Conservation (phyloP, 1,140 invertebrate species). For the Anastrepha ludens region DNA sequence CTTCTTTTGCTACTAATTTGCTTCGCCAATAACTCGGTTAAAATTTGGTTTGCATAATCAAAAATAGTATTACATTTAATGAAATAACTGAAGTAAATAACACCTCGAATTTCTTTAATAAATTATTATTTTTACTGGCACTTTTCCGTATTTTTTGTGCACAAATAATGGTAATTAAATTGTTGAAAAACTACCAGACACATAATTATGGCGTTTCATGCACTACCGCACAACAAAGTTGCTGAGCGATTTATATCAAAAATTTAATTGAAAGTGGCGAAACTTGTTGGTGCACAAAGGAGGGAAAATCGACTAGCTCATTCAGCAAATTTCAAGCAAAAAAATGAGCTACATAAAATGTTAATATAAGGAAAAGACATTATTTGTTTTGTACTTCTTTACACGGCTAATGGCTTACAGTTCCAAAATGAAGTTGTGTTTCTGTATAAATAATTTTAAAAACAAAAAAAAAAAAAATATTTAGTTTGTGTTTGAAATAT, state of each 20-base stretch:
- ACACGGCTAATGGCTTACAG: too few relatives aligned
- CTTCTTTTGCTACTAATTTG: neutral
- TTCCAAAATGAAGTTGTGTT: too few relatives aligned
- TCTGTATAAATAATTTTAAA: too few relatives aligned
- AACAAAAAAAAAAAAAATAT: too few relatives aligned
- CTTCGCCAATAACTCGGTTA: neutral
- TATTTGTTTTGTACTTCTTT: neutral
- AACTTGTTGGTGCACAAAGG: neutral
- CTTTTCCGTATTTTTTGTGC: conserved; percentile 31
- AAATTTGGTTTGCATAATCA: conserved; percentile 10
- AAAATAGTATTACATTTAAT: neutral
- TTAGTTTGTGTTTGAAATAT: too few relatives aligned
- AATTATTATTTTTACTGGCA: neutral
- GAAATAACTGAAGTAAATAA: neutral
- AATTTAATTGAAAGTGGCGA: conserved; percentile 44
- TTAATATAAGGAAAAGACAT: neutral
- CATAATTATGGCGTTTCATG: conserved; percentile 42
- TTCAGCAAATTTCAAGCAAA: neutral
- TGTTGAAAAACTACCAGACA: conserved; percentile 10
- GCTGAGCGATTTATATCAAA: neutral
- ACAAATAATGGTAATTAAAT: conserved; percentile 48
- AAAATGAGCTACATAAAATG: neutral
- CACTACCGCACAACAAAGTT: conserved; percentile 26
- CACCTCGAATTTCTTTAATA: neutral
- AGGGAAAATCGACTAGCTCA: neutral